Evolutionary conservation across 2,113 vertebrate species (phyloP).

Genomic region (Chitala chitala): DNA sequence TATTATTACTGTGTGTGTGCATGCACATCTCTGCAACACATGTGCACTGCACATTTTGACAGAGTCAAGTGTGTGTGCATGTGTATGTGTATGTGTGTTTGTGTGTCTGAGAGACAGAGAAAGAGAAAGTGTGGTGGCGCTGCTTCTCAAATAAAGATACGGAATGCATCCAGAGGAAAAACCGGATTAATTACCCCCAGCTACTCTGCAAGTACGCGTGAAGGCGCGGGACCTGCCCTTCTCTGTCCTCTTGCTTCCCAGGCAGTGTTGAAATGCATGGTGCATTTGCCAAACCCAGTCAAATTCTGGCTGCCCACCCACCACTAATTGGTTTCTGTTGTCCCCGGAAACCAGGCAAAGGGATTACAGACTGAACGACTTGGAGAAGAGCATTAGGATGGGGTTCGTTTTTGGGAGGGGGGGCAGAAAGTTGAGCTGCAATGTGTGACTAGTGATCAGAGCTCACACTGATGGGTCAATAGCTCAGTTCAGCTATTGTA

Average conservation of each 20-base stretch:
- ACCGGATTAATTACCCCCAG: constrained; percentile 24
- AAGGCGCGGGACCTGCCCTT: constrained; percentile 8
- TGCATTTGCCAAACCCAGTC: constrained; percentile 11
- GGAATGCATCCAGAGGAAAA: constrained; percentile 14
- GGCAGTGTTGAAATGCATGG: constrained; percentile 18
- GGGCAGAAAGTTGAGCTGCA: too few relatives aligned
- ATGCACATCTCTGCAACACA: not conserved
- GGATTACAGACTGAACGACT: constrained; percentile 15
- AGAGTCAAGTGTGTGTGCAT: not conserved
- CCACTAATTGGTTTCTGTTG: constrained; percentile 25
- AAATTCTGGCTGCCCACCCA: constrained; percentile 18
- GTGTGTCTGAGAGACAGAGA: not conserved
- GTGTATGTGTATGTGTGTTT: not conserved
- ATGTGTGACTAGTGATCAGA: too few relatives aligned
- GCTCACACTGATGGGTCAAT: too few relatives aligned
- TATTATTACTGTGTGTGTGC: not conserved
- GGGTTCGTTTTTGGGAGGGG: too few relatives aligned
- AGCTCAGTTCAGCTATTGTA: too few relatives aligned
- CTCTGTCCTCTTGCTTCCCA: constrained; percentile 20
- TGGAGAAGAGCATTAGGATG: constrained; percentile 9
- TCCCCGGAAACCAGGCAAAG: constrained; percentile 14
- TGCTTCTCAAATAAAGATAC: constrained; percentile 6
- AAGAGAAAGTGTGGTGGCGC: not conserved
- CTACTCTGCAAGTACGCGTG: not conserved
- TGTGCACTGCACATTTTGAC: constrained; percentile 18